Percentiles rank a stretch among this genome's conserved stretches.
Evolutionary conservation across 2,113 vertebrate species (phyloP).

Genomic region (Lichenostomus cassidix): DNA sequence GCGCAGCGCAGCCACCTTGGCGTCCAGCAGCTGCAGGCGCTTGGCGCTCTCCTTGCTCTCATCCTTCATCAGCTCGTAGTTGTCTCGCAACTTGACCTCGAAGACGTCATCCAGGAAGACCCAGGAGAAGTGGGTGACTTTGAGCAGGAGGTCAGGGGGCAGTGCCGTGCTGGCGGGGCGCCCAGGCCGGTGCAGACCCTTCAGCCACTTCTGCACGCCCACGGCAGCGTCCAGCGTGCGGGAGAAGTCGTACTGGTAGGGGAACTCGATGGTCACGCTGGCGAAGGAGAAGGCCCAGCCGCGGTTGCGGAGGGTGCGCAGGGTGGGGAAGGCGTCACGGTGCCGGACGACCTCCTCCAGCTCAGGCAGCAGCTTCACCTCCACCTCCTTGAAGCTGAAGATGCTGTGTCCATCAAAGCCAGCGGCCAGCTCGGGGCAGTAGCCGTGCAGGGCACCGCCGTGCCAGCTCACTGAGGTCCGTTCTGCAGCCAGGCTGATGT

Average conservation of each 20-base stretch:
- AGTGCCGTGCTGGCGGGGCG: slow-evolving; percentile 22
- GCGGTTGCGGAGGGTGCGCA: slow-evolving; percentile 81
- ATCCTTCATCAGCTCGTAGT: slow-evolving; percentile 98
- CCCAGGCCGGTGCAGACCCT: slow-evolving; percentile 78
- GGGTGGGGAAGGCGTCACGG: slow-evolving; percentile 81
- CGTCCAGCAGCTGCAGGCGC: slow-evolving; percentile 89
- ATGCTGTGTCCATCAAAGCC: slow-evolving; percentile 93
- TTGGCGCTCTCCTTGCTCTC: slow-evolving; percentile 96
- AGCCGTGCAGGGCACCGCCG: slow-evolving; percentile 70
- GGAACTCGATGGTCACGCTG: slow-evolving; percentile 86
- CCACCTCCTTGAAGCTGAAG: slow-evolving; percentile 83
- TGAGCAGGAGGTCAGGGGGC: slow-evolving; percentile 87
- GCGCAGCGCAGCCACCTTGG: slow-evolving; percentile 91
- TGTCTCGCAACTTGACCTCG: slow-evolving; percentile 95
- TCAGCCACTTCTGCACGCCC: slow-evolving; percentile 94
- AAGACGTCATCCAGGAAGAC: slow-evolving; percentile 93
- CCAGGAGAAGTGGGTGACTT: slow-evolving; percentile 90
- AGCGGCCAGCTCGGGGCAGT: slow-evolving; percentile 79
- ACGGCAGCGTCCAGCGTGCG: slow-evolving; percentile 88
- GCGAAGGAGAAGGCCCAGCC: slow-evolving; percentile 87
- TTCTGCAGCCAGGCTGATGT: slow-evolving; percentile 81
- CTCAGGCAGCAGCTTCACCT: slow-evolving; percentile 81
- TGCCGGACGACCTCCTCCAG: slow-evolving; percentile 84
- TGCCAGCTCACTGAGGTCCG: slow-evolving; percentile 78
- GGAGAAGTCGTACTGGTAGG: slow-evolving; percentile 95